A percentile compares a stretch with the other conserved stretches of the same genome.
Evolutionary conservation across 2,113 vertebrate species (phyloP).

Genomic region (Maccullochella peelii): DNA sequence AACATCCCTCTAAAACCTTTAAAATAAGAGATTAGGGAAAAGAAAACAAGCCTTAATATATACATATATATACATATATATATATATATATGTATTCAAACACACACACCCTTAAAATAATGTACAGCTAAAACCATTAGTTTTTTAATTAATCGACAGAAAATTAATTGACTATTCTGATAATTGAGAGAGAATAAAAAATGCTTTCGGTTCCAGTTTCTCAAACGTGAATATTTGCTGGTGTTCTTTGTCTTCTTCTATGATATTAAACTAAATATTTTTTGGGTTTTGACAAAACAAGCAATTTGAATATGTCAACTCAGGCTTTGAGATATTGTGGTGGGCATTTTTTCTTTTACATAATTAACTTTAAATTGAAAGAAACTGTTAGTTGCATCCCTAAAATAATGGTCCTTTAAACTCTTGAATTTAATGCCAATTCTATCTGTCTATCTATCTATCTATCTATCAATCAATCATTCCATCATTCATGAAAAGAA

Average conservation of each 20-base stretch:
- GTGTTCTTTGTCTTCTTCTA: background rate
- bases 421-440: too few relatives aligned
- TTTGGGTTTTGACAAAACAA: background rate
- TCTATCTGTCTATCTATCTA: background rate
- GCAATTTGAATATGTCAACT: background rate
- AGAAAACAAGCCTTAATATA: background rate
- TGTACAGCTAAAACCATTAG: background rate
- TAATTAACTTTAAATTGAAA: too few relatives aligned
- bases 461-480: background rate
- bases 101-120: background rate
- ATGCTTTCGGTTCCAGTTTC: background rate
- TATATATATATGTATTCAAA: too few relatives aligned
- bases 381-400: background rate
- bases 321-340: background rate
- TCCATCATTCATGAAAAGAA: conserved; percentile 29
- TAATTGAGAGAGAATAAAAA: background rate
- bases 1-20: background rate
- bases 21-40: background rate
- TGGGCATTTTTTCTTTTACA: background rate
- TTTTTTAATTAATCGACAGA: background rate
- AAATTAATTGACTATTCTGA: too few relatives aligned
- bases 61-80: too few relatives aligned
- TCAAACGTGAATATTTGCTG: background rate
- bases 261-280: background rate
- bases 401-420: background rate